phyloP scores from a whole-genome alignment of 1,140 invertebrate species.

The Dolichoris vasculosae region DNA sequence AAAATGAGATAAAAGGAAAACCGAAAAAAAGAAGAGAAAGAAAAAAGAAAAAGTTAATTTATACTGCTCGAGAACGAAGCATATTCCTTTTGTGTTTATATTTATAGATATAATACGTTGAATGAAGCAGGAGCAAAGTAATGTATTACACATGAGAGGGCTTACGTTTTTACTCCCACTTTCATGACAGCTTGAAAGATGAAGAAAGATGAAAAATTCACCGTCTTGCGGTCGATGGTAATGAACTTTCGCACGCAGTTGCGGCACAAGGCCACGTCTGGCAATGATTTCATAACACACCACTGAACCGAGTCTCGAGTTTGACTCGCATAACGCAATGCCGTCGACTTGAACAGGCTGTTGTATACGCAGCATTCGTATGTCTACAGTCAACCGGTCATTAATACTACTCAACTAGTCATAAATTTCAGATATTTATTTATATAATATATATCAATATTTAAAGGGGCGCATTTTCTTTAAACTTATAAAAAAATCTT shows the following conservation, averaged over 20 bases:
- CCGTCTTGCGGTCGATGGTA: conserved; percentile 68
- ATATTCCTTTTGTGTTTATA: background rate
- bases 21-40: background rate
- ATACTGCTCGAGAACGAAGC: background rate
- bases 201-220: background rate
- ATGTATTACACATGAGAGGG: background rate
- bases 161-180: background rate
- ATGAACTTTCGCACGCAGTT: conserved; percentile 69
- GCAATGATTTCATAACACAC: conserved; percentile 71
- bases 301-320: conserved; percentile 40
- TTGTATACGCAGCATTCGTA: background rate
- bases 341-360: conserved; percentile 10
- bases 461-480: too few species aligned
- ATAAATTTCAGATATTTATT: too few species aligned
- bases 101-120: background rate
- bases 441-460: too few species aligned
- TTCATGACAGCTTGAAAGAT: background rate
- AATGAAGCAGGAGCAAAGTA: background rate
- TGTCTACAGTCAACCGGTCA: too few species aligned
- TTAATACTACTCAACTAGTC: too few species aligned
- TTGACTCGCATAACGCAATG: conserved; percentile 55
- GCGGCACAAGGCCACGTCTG: conserved; percentile 64
- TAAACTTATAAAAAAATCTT: too few species aligned
- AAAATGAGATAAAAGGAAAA: background rate
- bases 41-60: background rate